Evolutionary conservation across 2,888 invertebrate species (phyloP), one percentile per base, ranked within the genome.

Genomic region (Siphlonurus alternatus): DNA sequence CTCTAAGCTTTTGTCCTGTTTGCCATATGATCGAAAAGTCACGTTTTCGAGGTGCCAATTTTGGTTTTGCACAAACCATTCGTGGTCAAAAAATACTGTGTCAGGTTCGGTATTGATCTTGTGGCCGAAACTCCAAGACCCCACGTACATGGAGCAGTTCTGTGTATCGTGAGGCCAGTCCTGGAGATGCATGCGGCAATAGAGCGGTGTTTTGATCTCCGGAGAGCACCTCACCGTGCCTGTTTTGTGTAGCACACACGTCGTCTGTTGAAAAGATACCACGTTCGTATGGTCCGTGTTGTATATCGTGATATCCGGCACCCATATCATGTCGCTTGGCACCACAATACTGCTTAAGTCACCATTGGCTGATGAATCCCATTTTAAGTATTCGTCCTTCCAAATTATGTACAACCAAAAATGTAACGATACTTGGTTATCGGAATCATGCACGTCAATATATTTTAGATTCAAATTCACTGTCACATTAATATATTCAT

Each of bases 151-250:
- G 0, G 79, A 77, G 71, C 87, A 88, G 66, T 81, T 81, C 72
- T 87, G 86, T 15, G 71, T 71, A 70, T 87, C 87, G 69, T 81
- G 86, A 0, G 87, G 87, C 83, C 85, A 87, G 62, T 77, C 77
- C 2, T 75, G 75, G 54, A 82, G 75, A 65, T 83, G 76, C 1
- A 84, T 78, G 61, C 77, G 75, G 70, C 87, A 88, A 23, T 81
- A 56, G 5, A 56, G 7, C 5, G 56, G 56, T 56, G n/a, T 20
- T 3, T 56, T n/a, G 20, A 56, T n/a, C 7, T 56, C 56, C n/a
- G 56, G 56, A 20, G 56, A 7, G n/a, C 56, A 56, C 5, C 5
- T 5, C 7, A 56, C n/a, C n/a, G n/a, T 20, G 5, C 56, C 56
- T 7, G 5, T n/a, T 18, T 22, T 56, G 5, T 56, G 5, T 22